These are phyloP conservation scores for Melieria crassipennis DNA, from an alignment of 2,888 invertebrate genomes.

Conservation along the genomic window DNA sequence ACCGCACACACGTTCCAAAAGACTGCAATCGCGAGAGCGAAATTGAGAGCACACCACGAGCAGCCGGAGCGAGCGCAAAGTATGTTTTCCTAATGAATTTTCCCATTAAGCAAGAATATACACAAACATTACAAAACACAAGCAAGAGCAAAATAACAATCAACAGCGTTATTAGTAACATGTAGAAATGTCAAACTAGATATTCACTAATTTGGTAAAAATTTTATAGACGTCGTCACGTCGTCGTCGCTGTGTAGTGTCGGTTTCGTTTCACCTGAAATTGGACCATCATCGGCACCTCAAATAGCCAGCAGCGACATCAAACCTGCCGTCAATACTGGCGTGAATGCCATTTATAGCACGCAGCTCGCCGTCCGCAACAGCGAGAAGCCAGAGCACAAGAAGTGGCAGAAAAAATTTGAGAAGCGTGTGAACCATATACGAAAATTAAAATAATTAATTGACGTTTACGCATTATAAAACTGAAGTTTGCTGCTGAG, in stretches of 20 bases:
- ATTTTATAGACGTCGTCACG: constrained; percentile 27
- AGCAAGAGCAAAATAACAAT: constrained; percentile 23
- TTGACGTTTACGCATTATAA: not conserved
- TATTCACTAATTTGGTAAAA: constrained; percentile 37
- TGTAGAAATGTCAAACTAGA: constrained; percentile 14
- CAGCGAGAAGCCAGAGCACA: not conserved
- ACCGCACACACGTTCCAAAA: not conserved
- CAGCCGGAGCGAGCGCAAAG: not conserved
- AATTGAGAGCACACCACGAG: not conserved
- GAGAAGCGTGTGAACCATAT: constrained; percentile 19
- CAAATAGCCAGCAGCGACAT: constrained; percentile 6
- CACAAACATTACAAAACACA: constrained; percentile 21
- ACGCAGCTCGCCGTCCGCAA: no score
- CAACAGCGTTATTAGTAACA: no score
- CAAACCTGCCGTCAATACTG: not conserved
- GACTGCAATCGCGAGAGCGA: not conserved
- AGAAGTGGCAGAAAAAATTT: constrained; percentile 1
- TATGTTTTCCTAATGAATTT: not conserved
- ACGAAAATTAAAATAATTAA: constrained; percentile 12
- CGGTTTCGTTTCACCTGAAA: not conserved
- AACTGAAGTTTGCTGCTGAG: not conserved
- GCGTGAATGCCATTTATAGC: not conserved
- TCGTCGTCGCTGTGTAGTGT: not conserved
- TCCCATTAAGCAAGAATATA: constrained; percentile 3
- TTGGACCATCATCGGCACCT: constrained; percentile 6